A percentile compares a stretch with the other conserved stretches of the same genome.
Evolutionary conservation across 2,113 vertebrate genomes (phyloP).

Genomic region (Lampris incognitus): DNA sequence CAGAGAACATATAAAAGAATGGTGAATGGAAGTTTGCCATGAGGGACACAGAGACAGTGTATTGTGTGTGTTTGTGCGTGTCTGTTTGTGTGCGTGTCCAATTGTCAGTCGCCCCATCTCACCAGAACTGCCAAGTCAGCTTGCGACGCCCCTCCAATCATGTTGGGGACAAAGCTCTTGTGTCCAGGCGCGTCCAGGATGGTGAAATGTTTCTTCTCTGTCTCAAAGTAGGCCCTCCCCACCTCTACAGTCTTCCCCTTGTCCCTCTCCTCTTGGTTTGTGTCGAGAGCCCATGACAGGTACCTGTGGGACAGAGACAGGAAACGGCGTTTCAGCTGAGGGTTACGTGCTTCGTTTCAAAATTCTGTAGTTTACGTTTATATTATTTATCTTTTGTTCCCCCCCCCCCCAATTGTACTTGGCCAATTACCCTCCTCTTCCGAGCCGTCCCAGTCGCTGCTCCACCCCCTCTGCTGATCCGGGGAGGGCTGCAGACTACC

Average conservation of each 20-base stretch:
- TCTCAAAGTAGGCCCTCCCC: constrained; percentile 98
- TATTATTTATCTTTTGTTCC: too few species aligned
- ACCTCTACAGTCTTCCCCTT: constrained; percentile 99
- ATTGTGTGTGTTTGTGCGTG: not conserved
- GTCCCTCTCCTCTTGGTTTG: constrained; percentile 98
- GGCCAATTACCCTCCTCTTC: too few species aligned
- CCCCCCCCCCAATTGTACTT: too few species aligned
- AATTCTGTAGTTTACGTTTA: too few species aligned
- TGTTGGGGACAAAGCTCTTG: constrained; percentile 99
- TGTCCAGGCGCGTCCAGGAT: constrained; percentile 98
- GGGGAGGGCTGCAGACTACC: too few species aligned
- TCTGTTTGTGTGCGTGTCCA: not conserved
- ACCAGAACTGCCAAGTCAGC: constrained; percentile 98
- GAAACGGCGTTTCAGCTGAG: not conserved
- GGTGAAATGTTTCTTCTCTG: constrained; percentile 98
- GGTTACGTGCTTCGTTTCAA: too few species aligned
- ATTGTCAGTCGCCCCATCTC: constrained; percentile 61
- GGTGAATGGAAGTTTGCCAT: not conserved
- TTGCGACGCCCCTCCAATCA: constrained; percentile 98
- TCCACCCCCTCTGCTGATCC: too few species aligned
- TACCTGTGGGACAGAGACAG: constrained; percentile 84
- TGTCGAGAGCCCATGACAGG: constrained; percentile 98
- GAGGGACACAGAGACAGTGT: not conserved
- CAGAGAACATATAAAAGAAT: not conserved
- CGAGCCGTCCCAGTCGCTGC: too few species aligned